Percentiles rank a stretch among this genome's conserved stretches.
Conservation (phyloP, 1,140 invertebrate genomes). For the Latrodectus geometricus region DNA sequence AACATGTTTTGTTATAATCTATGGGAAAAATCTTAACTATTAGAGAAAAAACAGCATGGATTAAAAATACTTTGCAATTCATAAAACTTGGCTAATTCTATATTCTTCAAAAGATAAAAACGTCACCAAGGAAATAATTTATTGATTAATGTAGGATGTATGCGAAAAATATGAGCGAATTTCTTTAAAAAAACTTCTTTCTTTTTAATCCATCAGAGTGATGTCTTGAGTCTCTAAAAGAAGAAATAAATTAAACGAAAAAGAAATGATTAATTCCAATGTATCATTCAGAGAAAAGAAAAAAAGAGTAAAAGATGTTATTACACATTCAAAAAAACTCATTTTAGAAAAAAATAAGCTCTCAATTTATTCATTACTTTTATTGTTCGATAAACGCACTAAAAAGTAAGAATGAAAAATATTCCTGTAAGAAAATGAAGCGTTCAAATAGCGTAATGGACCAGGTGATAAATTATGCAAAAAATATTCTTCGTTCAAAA, state of each 20-base stretch:
- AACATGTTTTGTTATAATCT: too few species aligned
- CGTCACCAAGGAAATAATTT: too few species aligned
- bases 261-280: slow-evolving; percentile 38
- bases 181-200: too few species aligned
- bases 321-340: slow-evolving; percentile 2
- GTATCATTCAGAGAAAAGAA: slow-evolving; percentile 8
- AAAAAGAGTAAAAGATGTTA: neutral
- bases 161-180: too few species aligned
- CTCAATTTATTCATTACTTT: slow-evolving; percentile 28
- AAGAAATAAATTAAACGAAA: slow-evolving; percentile 23
- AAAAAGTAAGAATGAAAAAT: slow-evolving; percentile 24
- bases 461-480: slow-evolving; percentile 43
- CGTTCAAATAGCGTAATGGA: slow-evolving; percentile 41
- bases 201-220: too few species aligned
- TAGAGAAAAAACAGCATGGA: too few species aligned
- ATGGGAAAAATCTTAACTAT: too few species aligned
- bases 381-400: slow-evolving; percentile 32
- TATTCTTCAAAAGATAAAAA: too few species aligned
- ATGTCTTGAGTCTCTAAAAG: too few species aligned
- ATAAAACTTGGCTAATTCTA: too few species aligned
- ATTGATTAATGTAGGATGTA: too few species aligned
- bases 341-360: neutral
- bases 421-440: slow-evolving; percentile 36
- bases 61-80: too few species aligned
- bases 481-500: neutral